Base-by-base conservation (phyloP, 1,140 invertebrate genomes). In the Solenopsis fugax region DNA sequence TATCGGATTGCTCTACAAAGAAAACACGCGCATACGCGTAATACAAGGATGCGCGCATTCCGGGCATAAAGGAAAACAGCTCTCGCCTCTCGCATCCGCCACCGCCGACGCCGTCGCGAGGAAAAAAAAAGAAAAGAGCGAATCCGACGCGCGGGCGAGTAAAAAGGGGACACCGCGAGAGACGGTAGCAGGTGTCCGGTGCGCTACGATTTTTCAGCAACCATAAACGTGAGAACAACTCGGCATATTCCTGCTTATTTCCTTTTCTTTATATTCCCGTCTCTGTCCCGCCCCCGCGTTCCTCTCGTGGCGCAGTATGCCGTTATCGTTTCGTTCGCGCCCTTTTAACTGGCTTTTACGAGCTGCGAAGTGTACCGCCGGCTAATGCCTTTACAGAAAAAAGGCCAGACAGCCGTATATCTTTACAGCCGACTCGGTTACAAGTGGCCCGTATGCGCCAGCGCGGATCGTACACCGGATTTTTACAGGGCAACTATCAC, bases 111-210 rank as follows among this genome's bases (percentile, higher is more conserved):
- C 52, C 18, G 62, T n/a, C 50, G 54, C 21, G 41, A 7, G 41
- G 41, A 18, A 56, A 80, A 48, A 69, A 62, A 54, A 80, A 88
- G 45, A 48, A 69, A 62, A 54, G 75, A 88, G 45, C 60, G 13
- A 37, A 80, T 45, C 1, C 80, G 37, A 75, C 41, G 37, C 1
- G 41, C n/a, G 21, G 24, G 16, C 37, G 24, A 52, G 29, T 84
- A 75, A 71, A 80, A 60, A 1, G 12, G 9, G 7, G 24, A 52
- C 65, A 34, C 3, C 56, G 48, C 67, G 52, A 60, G 60, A 60
- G 73, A 80, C 75, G 82, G 60, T 64, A 62, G 75, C 82, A 86
- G 76, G 56, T 86, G 82, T 86, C 52, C 58, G 56, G 62, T 24
- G 65, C 52, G 41, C 60, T 34, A 69, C 58, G 76, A 82, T 85